These are phyloP conservation scores for Orthonychiurus folsomi DNA, from an alignment of 2,888 invertebrate species.

Conservation along the genomic window DNA sequence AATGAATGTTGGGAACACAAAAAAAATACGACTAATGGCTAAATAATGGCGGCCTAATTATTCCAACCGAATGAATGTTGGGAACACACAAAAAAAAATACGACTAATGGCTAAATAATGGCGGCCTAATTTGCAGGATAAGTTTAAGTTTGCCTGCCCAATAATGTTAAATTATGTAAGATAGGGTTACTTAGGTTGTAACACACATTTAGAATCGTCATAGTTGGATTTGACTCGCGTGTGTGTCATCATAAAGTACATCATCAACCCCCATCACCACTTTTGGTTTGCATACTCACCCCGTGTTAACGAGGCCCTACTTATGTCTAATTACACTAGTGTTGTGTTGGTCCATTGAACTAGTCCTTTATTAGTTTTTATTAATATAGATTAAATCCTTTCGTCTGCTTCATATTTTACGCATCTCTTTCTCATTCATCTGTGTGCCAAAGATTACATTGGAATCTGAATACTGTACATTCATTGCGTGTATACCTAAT, in stretches of 20 bases:
- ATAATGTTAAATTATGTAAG: neutral
- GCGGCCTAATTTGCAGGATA: neutral
- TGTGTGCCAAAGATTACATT: no score
- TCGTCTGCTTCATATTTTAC: no score
- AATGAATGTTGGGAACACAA: no score
- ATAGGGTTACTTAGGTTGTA: no score
- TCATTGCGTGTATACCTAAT: no score
- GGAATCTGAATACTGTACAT: no score
- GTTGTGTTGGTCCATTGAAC: neutral
- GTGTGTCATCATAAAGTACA: neutral
- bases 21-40: neutral
- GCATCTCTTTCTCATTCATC: no score
- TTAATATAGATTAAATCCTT: no score
- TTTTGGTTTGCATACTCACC: no score
- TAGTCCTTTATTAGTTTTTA: neutral
- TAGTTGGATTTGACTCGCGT: neutral
- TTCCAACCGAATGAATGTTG: no score
- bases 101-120: neutral
- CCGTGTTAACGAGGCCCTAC: neutral
- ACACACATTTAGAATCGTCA: neutral
- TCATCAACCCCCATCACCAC: no score
- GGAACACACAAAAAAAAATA: no score
- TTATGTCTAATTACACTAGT: constrained; percentile 1
- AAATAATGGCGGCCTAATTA: constrained; percentile 1
- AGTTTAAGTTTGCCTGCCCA: neutral